A percentile compares a stretch with the other conserved stretches of the same genome.
Conservation (phyloP, 2,888 invertebrate species). For the Xylota segnis region DNA sequence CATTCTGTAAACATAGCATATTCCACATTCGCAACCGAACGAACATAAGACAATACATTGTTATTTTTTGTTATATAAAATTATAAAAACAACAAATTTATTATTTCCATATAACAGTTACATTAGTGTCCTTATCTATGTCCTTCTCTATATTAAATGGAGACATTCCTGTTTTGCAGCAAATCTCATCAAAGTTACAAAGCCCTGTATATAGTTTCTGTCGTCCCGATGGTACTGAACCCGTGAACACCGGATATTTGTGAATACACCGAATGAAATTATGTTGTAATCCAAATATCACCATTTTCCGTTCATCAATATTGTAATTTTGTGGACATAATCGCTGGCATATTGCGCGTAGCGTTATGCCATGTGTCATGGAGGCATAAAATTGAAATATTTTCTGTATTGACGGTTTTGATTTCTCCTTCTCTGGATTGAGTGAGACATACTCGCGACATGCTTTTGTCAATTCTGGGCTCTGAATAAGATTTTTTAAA, state of each 20-base stretch:
- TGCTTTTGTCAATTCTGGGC: slow-evolving; percentile 88
- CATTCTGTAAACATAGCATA: no score
- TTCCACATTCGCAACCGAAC: neutral
- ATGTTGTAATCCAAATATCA: slow-evolving; percentile 87
- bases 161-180: slow-evolving; percentile 92
- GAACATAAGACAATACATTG: neutral
- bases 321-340: slow-evolving; percentile 87
- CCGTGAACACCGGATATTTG: slow-evolving; percentile 85
- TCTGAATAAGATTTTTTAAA: slow-evolving; percentile 89
- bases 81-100: slow-evolving; percentile 34
- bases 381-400: slow-evolving; percentile 87
- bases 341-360: slow-evolving; percentile 89
- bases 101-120: slow-evolving; percentile 92
- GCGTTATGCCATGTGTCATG: slow-evolving; percentile 89
- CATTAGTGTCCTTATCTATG: slow-evolving; percentile 93
- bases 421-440: slow-evolving; percentile 82
- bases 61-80: slow-evolving; percentile 3
- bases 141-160: slow-evolving; percentile 91
- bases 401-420: slow-evolving; percentile 82
- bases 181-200: slow-evolving; percentile 95
- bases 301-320: slow-evolving; percentile 85
- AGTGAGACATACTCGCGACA: slow-evolving; percentile 86
- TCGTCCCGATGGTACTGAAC: slow-evolving; percentile 84
- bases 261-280: slow-evolving; percentile 87
- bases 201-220: slow-evolving; percentile 91